Percentiles rank a stretch among this genome's conserved stretches.
These are phyloP conservation scores for Callocephalon fimbriatum DNA, from an alignment of 2,113 vertebrate species.

Conservation along the genomic window DNA sequence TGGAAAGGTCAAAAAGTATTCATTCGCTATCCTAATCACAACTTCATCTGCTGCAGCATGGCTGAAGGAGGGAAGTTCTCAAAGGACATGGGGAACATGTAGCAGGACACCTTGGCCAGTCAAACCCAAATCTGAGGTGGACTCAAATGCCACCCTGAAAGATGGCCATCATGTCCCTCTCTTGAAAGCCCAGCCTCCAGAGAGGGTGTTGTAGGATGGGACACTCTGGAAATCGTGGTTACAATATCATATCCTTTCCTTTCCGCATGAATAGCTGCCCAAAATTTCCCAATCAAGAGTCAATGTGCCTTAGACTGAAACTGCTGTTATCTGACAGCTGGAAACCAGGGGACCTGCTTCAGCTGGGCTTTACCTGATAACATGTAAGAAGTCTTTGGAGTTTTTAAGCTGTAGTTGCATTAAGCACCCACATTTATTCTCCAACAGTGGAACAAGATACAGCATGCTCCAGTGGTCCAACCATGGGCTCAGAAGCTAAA, in stretches of 20 bases:
- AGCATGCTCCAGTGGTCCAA: neutral
- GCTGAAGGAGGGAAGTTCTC: neutral
- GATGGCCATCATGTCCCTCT: accelerated
- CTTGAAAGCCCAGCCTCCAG: neutral
- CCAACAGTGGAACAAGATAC: neutral
- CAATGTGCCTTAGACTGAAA: neutral
- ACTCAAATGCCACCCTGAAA: neutral
- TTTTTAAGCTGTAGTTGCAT: neutral
- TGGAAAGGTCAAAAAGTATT: neutral
- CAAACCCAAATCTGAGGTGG: neutral
- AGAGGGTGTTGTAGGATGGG: neutral
- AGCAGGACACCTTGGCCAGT: neutral
- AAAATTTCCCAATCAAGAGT: neutral
- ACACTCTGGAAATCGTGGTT: neutral
- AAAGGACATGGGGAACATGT: neutral
- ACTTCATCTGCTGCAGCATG: neutral
- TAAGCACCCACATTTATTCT: neutral
- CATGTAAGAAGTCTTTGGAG: neutral
- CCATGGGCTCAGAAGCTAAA: neutral
- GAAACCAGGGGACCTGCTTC: neutral
- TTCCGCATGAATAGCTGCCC: neutral
- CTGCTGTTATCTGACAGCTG: neutral
- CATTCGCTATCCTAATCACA: neutral
- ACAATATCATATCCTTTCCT: neutral
- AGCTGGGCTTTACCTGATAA: neutral